These are phyloP conservation scores for Eurystomus glaucurus DNA, from an alignment of 2,797 vertebrate genomes.

Conservation along the genomic window DNA sequence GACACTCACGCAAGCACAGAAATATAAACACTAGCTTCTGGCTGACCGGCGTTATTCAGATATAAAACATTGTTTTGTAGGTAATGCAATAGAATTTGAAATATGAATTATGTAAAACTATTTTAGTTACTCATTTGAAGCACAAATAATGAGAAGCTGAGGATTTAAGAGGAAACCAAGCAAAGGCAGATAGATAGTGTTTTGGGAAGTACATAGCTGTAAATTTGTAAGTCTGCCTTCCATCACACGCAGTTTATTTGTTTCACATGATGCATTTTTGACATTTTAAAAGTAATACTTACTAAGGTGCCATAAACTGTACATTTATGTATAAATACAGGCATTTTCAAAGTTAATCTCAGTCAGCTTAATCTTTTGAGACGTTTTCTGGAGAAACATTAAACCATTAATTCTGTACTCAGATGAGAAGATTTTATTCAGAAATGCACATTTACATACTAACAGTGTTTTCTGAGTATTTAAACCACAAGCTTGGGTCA, in stretches of 20 bases:
- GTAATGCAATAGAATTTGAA: background rate
- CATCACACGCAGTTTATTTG: constrained; percentile 3
- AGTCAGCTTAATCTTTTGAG: constrained; percentile 50
- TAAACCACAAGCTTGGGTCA: background rate
- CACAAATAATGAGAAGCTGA: constrained; percentile 25
- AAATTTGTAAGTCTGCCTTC: constrained; percentile 27
- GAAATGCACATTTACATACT: background rate
- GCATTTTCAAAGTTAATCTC: constrained; percentile 41
- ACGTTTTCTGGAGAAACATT: constrained; percentile 30
- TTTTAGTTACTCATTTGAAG: background rate
- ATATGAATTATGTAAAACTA: background rate
- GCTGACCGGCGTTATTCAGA: background rate
- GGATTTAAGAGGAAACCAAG: background rate
- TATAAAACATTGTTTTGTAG: background rate
- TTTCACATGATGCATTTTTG: constrained; percentile 21
- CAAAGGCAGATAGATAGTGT: background rate
- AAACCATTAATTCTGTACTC: constrained; percentile 39
- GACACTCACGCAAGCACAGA: background rate
- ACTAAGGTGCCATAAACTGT: constrained; percentile 2
- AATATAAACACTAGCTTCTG: background rate
- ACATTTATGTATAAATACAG: constrained; percentile 4
- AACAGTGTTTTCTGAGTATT: background rate
- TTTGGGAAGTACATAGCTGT: constrained; percentile 15
- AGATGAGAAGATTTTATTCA: background rate
- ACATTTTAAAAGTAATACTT: background rate